Evolutionary conservation across 2,888 invertebrate genomes (phyloP), one percentile per base, ranked within the genome.

Genomic region (Drosophila birchii): DNA sequence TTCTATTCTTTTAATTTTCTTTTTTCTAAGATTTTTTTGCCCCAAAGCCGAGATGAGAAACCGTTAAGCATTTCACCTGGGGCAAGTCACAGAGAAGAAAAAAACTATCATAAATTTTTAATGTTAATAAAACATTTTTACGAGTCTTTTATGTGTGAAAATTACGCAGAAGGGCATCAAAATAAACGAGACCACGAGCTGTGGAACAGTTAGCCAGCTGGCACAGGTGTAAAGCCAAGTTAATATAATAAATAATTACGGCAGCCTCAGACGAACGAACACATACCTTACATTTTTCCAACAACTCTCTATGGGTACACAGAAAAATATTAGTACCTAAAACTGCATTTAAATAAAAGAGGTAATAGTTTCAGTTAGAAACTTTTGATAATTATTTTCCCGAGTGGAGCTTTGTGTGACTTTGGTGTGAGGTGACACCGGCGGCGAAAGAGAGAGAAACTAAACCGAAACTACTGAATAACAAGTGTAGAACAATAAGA

Each of bases 61-160:
- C 74, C 86, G 82, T 83, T 83, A 83, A 69, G 60, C 72, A 79
- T 84, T 84, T 82, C 81, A 80, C 87, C 81, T 58, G 51, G 63
- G 74, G 78, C 84, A 8, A 44, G 70, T 36, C 49, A 43, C 26
- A 29, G 68, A 58, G 67, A 47, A 47, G 66, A 76, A 66, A 80
- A 76, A 74, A 78, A 80, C 76, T 53, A 78, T 67, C 75, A 86
- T 86, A 88, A 88, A 88, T 85, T 88, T 85, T 88, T 86, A 85
- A 88, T 85, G 86, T 72, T 80, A 81, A 77, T 82, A 76, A 80
- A 86, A 75, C 78, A 81, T 75, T 78, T 81, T 82, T 60, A 87
- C 79, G 83, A 75, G 56, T 68, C 67, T 83, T 86, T 86, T 88
- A 85, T 83, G 88, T 86, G 88, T 86, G 85, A 86, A 86, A 86